These are phyloP conservation scores for Cladopsammia gracilis DNA, from an alignment of 64 coral and sea anemone genomes.

Conservation along the genomic window DNA sequence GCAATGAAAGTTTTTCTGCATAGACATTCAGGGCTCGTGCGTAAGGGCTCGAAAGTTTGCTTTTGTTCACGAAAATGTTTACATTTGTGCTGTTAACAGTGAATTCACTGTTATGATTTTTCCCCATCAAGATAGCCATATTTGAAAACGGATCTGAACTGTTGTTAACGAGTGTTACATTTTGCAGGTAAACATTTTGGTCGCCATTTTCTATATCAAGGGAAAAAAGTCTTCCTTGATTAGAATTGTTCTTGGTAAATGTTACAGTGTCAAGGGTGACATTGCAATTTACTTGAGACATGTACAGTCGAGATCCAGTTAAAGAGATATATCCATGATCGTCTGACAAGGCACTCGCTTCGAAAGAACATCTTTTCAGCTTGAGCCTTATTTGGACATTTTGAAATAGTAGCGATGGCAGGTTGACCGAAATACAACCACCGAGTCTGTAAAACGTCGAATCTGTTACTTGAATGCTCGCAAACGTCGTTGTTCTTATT, in stretches of 20 bases:
- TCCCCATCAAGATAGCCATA: not conserved
- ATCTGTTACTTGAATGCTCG: not conserved
- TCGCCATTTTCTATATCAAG: not conserved
- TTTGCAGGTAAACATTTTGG: not conserved
- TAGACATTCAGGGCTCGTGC: not conserved
- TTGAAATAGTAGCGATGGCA: not conserved
- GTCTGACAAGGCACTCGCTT: not conserved
- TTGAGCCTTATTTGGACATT: not conserved
- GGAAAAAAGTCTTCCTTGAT: not conserved
- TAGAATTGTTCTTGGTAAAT: not conserved
- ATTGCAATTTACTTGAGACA: not conserved
- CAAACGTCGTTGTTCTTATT: not conserved
- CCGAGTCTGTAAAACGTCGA: not conserved
- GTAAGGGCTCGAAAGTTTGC: not conserved
- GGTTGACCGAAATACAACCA: slow-evolving; percentile 2
- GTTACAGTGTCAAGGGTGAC: slow-evolving; percentile 10
- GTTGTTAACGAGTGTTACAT: slow-evolving; percentile 5
- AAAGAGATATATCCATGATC: not conserved
- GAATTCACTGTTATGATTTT: not conserved
- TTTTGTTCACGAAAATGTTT: not conserved
- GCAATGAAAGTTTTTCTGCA: slow-evolving; percentile 2
- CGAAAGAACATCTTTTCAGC: not conserved
- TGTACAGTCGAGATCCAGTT: not conserved
- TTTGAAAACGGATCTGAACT: not conserved
- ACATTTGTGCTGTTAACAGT: not conserved